Conservation (phyloP, 2,888 invertebrate genomes). For the Drosophila mulleri region DNA sequence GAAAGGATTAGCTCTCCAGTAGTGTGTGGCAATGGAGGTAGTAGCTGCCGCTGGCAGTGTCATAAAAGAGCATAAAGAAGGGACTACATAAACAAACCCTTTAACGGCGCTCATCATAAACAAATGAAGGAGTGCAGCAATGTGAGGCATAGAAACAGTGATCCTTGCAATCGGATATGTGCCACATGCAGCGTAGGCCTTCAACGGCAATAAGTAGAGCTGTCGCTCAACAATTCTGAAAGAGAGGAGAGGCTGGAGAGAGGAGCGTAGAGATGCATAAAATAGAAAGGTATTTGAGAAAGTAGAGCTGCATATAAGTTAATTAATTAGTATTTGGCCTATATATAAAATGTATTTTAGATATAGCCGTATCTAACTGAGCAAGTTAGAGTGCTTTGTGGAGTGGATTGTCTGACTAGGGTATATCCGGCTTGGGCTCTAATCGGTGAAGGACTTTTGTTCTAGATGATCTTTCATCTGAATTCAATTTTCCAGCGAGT, state of each 20-base stretch:
- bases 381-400: too few relatives aligned
- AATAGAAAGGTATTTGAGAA: too few relatives aligned
- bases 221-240: background rate
- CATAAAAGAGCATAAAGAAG: slow-evolving; percentile 40
- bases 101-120: slow-evolving; percentile 53
- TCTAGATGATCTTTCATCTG: too few relatives aligned
- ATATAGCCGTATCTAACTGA: too few relatives aligned
- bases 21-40: background rate
- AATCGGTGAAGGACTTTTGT: too few relatives aligned
- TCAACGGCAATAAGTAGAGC: slow-evolving; percentile 9
- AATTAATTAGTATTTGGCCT: too few relatives aligned
- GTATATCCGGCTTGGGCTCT: too few relatives aligned
- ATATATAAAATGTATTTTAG: too few relatives aligned
- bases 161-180: slow-evolving; percentile 1
- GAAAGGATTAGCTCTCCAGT: slow-evolving; percentile 65
- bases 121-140: slow-evolving; percentile 54
- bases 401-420: too few relatives aligned
- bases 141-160: background rate
- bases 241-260: too few relatives aligned
- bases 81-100: slow-evolving; percentile 66
- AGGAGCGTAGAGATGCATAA: background rate
- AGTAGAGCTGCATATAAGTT: too few relatives aligned
- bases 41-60: slow-evolving; percentile 40
- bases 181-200: slow-evolving; percentile 66
- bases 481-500: too few relatives aligned